These are phyloP conservation scores for Carcharodon carcharias DNA, from an alignment of 2,797 vertebrate species.

Conservation along the genomic window DNA sequence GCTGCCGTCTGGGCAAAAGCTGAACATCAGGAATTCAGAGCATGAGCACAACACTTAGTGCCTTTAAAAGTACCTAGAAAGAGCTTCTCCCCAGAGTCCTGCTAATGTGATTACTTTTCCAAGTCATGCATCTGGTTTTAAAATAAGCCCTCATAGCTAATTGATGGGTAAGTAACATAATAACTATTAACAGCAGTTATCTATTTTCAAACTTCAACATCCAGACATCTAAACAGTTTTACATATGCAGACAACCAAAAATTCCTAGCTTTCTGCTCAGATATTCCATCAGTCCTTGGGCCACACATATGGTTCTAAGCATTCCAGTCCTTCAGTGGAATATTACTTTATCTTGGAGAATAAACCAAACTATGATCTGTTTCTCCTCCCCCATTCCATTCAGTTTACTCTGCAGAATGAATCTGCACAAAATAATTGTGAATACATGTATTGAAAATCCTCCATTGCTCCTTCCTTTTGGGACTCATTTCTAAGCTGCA, in stretches of 20 bases:
- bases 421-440: background rate
- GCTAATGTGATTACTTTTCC: conserved; percentile 21
- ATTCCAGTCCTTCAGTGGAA: conserved; percentile 2
- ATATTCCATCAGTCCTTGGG: background rate
- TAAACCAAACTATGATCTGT: background rate
- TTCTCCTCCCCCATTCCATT: background rate
- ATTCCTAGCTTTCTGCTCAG: background rate
- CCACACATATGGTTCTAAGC: conserved; percentile 18
- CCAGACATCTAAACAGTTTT: background rate
- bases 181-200: background rate
- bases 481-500: background rate
- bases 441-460: background rate
- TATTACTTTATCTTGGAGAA: background rate
- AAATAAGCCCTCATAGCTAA: background rate
- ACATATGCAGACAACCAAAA: background rate
- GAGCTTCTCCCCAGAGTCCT: background rate
- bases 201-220: background rate
- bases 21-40: background rate
- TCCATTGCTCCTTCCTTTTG: background rate
- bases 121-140: background rate
- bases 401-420: background rate
- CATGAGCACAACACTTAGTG: background rate
- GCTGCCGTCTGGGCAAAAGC: background rate
- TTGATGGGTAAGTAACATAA: background rate
- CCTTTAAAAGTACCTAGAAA: background rate